phyloP scores from a whole-genome alignment of 2,113 vertebrate species.

The Marmota flaviventris region DNA sequence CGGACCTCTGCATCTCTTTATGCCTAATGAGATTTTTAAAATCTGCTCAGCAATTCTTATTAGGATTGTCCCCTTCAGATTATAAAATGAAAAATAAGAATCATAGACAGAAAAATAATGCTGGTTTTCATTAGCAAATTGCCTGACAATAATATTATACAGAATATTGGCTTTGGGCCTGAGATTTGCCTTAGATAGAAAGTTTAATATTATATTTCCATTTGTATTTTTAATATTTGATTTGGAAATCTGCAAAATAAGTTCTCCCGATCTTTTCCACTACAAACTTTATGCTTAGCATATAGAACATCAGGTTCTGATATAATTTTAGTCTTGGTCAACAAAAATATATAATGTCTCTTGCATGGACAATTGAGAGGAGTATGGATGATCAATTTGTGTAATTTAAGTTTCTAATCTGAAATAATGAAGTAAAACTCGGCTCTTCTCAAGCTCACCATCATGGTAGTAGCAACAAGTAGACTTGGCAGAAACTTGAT shows the following conservation, averaged over 20 bases:
- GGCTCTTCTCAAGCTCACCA: background rate
- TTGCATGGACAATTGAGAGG: background rate
- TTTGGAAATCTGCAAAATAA: background rate
- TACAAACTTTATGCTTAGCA: background rate
- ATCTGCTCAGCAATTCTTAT: background rate
- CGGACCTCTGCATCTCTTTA: background rate
- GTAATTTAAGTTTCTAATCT: background rate
- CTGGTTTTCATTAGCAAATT: constrained; percentile 18
- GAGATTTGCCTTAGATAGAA: constrained; percentile 25
- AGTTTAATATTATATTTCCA: constrained; percentile 22
- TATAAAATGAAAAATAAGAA: constrained; percentile 39
- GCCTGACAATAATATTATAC: background rate
- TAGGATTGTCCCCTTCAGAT: background rate
- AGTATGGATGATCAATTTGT: background rate
- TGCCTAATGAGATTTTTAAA: background rate
- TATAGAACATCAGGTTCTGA: background rate
- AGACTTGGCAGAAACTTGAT: background rate
- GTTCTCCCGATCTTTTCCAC: background rate
- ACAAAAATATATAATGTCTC: background rate
- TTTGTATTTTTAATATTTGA: constrained; percentile 48
- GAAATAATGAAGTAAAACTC: background rate
- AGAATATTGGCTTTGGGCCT: constrained; percentile 35
- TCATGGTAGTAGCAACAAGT: background rate
- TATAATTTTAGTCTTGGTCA: background rate
- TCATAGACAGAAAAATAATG: background rate